Conservation (phyloP, 2,797 vertebrate species). For the Acipenser ruthenus region DNA sequence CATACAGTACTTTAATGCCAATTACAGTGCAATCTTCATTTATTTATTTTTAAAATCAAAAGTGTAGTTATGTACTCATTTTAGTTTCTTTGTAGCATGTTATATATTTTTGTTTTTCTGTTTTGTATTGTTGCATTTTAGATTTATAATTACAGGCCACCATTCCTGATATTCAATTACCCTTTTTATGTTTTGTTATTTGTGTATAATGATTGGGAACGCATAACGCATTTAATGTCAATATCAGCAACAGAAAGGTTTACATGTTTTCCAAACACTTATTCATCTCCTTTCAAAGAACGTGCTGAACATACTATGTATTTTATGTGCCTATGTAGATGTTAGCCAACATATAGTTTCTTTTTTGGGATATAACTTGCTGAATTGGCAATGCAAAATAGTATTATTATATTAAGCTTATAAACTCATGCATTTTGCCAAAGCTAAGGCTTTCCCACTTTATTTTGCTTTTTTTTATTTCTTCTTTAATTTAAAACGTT, state of each 20-base stretch:
- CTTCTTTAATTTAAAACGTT: conserved; percentile 59
- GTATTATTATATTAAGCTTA: conserved; percentile 68
- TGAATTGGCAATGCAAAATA: conserved; percentile 74
- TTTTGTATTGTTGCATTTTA: conserved; percentile 80
- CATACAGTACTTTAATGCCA: conserved; percentile 99
- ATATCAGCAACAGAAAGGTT: conserved; percentile 73
- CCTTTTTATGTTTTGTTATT: conserved; percentile 67
- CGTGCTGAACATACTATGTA: conserved; percentile 69
- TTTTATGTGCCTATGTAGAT: conserved; percentile 77
- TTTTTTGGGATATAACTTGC: conserved; percentile 72
- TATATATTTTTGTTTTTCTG: conserved; percentile 57
- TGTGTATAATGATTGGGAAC: conserved; percentile 74
- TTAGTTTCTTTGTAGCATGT: conserved; percentile 81
- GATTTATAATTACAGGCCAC: conserved; percentile 81
- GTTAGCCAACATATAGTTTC: conserved; percentile 71
- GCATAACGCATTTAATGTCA: conserved; percentile 79
- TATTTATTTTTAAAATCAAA: conserved; percentile 97
- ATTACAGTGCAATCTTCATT: conserved; percentile 99
- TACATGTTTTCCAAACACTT: conserved; percentile 83
- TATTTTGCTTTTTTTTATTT: conserved; percentile 28
- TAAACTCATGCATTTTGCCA: conserved; percentile 69
- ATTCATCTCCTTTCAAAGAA: conserved; percentile 67
- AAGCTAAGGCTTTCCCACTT: conserved; percentile 69
- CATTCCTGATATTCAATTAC: conserved; percentile 88
- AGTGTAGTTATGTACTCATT: conserved; percentile 96